Evolutionary conservation across 2,888 invertebrate genomes (phyloP).

Genomic region (Pogonocherus hispidulus): DNA sequence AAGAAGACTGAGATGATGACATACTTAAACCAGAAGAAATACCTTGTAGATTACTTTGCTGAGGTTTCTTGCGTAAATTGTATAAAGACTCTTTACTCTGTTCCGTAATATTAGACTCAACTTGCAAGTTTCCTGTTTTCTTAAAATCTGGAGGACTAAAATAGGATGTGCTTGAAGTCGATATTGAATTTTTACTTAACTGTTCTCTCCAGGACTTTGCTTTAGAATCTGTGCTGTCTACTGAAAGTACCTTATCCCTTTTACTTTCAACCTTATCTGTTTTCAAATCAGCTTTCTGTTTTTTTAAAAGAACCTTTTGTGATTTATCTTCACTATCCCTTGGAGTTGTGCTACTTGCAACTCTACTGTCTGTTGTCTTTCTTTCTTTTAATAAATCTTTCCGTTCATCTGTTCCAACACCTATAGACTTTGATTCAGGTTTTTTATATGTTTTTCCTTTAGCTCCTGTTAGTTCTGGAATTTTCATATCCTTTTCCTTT

Average conservation of each 20-base stretch:
- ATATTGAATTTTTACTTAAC: constrained; percentile 59
- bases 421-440: constrained; percentile 45
- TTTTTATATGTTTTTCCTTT: constrained; percentile 22
- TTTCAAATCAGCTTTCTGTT: not conserved
- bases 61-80: constrained; percentile 55
- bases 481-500: constrained; percentile 26
- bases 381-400: not conserved
- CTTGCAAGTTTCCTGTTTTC: constrained; percentile 14
- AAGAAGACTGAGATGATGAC: constrained; percentile 3
- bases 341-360: not conserved
- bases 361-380: not conserved
- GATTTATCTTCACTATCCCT: not conserved
- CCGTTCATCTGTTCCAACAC: constrained; percentile 50
- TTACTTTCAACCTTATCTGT: not conserved
- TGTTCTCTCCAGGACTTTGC: constrained; percentile 60
- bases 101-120: constrained; percentile 22
- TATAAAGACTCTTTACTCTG: constrained; percentile 44
- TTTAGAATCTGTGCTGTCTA: constrained; percentile 11
- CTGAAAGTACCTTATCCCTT: not conserved
- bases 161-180: constrained; percentile 65
- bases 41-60: constrained; percentile 51
- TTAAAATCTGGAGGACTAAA: constrained; percentile 63
- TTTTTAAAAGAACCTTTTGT: not conserved
- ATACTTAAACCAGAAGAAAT: constrained; percentile 31
- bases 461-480: constrained; percentile 26